Evolutionary conservation across 2,888 invertebrate species (phyloP), one percentile per base, ranked within the genome.

Genomic region (Cheilosia vernalis): DNA sequence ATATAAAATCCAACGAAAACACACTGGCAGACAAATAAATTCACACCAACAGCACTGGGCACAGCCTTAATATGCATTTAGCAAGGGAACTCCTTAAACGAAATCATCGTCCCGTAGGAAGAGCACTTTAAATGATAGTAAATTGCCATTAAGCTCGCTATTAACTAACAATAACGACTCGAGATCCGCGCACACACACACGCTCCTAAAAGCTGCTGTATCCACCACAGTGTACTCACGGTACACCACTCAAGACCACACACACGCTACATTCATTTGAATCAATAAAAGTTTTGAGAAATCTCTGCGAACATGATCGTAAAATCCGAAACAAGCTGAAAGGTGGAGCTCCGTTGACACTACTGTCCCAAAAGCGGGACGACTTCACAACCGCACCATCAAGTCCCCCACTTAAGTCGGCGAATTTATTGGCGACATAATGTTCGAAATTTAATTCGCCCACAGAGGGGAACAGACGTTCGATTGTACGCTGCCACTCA

Each of bases 121-220:
- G 61, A 77, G 61, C 85, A 81, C 81, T 81, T 81, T 76, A 77
- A 72, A 70, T 64, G 81, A 81, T 81, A 72, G 70, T 81, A 85
- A 85, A 85, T 85, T 85, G 77, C 81, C 76, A 85, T 81, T 85
- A 81, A 81, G 81, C 61, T 66, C 17, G 66, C 85, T 76, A 81
- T 85, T 85, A 85, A 81, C 72, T 70, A 81, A 72, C 81, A 72
- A 77, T 73, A 73, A 78, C 53, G 72, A 69, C 63, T 55, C 30
- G 42, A 7, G 64, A 47, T 77, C 70, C 60, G 24, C 44, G 56
- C 42, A 33, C 67, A 55, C 49, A 30, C 24, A 44, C 37, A 42
- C 67, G 6, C 27, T 1, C 27, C 27, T 9, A 37, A 53, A 13
- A 30, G 13, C 64, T 19, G 19, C 60, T 27, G 17, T 44, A 10